phyloP scores from a whole-genome alignment of 2,113 vertebrate species.

The Dasyprocta punctata region DNA sequence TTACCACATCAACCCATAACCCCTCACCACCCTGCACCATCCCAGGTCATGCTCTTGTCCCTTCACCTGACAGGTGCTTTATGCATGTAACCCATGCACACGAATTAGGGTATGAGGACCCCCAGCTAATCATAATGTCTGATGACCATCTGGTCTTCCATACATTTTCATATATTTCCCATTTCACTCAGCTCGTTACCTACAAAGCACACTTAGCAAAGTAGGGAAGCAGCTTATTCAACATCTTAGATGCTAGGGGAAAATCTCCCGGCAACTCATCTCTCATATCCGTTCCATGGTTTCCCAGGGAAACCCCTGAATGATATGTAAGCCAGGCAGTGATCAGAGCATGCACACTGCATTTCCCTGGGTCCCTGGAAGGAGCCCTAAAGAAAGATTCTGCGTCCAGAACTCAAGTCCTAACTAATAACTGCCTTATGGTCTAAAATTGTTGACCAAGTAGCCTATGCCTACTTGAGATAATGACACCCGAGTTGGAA shows the following conservation, averaged over 20 bases:
- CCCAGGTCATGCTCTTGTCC: background rate
- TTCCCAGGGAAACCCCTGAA: background rate
- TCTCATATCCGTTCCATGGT: background rate
- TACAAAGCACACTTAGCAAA: background rate
- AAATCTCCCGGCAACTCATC: background rate
- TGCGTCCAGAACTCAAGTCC: background rate
- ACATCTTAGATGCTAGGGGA: background rate
- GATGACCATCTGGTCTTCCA: background rate
- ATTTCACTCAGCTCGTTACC: background rate
- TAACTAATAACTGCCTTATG: background rate
- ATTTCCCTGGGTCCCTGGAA: background rate
- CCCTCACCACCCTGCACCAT: background rate
- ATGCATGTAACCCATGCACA: background rate
- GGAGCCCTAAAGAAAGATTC: background rate
- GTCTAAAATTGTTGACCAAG: background rate
- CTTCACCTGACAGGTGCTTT: background rate
- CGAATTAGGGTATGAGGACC: background rate
- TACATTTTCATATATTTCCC: background rate
- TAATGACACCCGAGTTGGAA: background rate
- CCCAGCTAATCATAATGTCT: background rate
- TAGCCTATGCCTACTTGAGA: background rate
- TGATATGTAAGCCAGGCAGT: background rate
- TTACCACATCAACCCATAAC: background rate
- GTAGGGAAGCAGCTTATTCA: background rate
- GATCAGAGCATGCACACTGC: background rate